Evolutionary conservation across 2,888 invertebrate species (phyloP).

Genomic region (Alentia gelatinosa): DNA sequence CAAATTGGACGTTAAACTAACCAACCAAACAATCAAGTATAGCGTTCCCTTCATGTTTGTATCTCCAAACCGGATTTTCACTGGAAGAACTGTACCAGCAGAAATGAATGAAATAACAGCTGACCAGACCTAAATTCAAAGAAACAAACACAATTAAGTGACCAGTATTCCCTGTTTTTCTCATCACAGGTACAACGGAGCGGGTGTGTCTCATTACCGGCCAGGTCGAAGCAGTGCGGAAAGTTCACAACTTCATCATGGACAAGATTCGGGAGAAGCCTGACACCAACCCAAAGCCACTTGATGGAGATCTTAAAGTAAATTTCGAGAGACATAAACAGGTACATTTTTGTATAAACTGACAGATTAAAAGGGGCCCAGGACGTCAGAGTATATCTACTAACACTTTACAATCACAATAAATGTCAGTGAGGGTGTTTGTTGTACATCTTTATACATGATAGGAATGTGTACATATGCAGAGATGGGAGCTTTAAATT

Average conservation of each 20-base stretch:
- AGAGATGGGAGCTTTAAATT: too few species aligned
- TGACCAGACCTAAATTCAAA: too few species aligned
- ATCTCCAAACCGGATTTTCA: too few species aligned
- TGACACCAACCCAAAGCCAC: slow-evolving; percentile 79
- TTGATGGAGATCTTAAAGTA: slow-evolving; percentile 76
- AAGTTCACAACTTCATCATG: slow-evolving; percentile 79
- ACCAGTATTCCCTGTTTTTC: too few species aligned
- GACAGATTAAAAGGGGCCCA: not conserved
- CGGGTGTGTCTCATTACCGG: slow-evolving; percentile 81
- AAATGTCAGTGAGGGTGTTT: not conserved
- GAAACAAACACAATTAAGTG: too few species aligned
- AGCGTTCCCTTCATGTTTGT: too few species aligned
- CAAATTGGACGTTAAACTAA: too few species aligned
- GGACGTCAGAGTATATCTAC: not conserved
- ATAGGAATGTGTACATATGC: too few species aligned
- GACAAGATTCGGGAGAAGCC: slow-evolving; percentile 80
- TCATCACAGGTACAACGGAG: slow-evolving; percentile 78
- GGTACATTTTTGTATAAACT: slow-evolving; percentile 66
- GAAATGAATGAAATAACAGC: too few species aligned
- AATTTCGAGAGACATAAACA: slow-evolving; percentile 80
- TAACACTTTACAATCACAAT: not conserved
- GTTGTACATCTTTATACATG: not conserved
- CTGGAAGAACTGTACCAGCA: too few species aligned
- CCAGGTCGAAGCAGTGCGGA: slow-evolving; percentile 76
- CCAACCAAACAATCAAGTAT: too few species aligned